Evolutionary conservation across 2,888 invertebrate species (phyloP).

Genomic region (Stenodera caucasica): DNA sequence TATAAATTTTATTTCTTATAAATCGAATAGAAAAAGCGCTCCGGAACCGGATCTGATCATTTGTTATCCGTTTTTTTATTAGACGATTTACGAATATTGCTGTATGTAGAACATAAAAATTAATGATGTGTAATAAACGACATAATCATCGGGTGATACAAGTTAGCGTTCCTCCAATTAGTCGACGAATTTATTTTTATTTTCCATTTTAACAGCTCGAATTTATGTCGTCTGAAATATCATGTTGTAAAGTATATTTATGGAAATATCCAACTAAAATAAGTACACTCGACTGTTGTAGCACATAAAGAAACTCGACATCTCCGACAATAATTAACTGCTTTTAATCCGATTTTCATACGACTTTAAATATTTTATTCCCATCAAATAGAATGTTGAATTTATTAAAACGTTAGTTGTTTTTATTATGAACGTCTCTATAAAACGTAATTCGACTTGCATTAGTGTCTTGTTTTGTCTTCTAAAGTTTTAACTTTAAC

Average conservation of each 20-base stretch:
- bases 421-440: neutral
- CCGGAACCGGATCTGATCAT: neutral
- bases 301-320: neutral
- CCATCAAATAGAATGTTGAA: neutral
- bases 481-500: neutral
- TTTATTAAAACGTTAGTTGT: neutral
- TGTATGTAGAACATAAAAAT: conserved; percentile 17
- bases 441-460: neutral
- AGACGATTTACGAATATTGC: conserved; percentile 19
- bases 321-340: neutral
- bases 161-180: conserved; percentile 11
- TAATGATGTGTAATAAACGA: conserved; percentile 22
- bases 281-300: conserved; percentile 2
- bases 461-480: neutral
- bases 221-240: conserved; percentile 16
- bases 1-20: no score
- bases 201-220: conserved; percentile 12
- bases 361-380: neutral
- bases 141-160: conserved; percentile 20
- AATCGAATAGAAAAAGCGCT: neutral
- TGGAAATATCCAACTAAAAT: conserved; percentile 10
- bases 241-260: no score
- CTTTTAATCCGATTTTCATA: neutral
- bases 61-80: conserved; percentile 9
- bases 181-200: no score